Evolutionary conservation across 2,797 vertebrate species (phyloP).

Genomic region (Anguilla obscura): DNA sequence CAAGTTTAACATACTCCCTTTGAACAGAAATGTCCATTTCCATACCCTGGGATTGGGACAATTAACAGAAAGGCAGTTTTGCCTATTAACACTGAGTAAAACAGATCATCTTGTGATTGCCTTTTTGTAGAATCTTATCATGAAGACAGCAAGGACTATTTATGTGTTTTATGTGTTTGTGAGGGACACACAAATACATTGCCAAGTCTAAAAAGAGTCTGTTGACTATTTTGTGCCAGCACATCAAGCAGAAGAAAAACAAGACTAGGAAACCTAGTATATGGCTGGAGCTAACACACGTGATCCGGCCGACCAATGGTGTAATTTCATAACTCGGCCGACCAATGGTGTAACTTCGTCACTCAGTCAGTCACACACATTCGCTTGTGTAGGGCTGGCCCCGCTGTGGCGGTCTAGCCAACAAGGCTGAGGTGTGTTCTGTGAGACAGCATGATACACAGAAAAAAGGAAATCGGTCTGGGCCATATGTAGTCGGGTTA

Average conservation of each 20-base stretch:
- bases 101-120: not conserved
- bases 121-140: conserved; percentile 22
- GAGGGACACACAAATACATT: not conserved
- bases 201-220: not conserved
- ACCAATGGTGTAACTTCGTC: not conserved
- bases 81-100: conserved; percentile 2
- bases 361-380: not conserved
- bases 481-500: not conserved
- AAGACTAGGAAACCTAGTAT: too few relatives aligned
- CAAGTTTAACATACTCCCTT: conserved; percentile 9
- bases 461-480: not conserved
- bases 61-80: conserved; percentile 9
- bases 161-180: not conserved
- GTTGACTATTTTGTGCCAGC: not conserved
- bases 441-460: not conserved
- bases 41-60: not conserved
- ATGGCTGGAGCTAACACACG: too few relatives aligned
- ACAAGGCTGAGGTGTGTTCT: not conserved
- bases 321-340: too few relatives aligned
- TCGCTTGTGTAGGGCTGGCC: not conserved
- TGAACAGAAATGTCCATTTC: not conserved
- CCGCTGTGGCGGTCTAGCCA: not conserved
- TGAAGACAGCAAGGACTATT: not conserved
- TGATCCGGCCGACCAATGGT: too few relatives aligned
- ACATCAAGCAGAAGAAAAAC: not conserved